Conservation (phyloP, 2,888 invertebrate species). For the Trypoxylon attenuatum region DNA sequence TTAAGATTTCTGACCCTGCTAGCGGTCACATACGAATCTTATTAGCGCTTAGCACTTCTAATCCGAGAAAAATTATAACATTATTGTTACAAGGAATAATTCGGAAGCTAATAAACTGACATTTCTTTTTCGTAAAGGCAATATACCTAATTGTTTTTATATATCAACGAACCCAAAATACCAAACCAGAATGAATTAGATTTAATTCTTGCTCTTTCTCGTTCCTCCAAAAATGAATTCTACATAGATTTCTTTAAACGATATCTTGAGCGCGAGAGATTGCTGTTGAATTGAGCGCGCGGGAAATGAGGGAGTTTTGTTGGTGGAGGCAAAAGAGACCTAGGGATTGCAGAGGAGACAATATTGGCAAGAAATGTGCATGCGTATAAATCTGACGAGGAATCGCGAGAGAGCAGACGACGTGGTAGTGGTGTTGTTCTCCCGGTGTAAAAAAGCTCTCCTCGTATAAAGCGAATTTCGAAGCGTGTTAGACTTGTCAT, state of each 20-base stretch:
- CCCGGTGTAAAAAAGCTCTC: constrained; percentile 23
- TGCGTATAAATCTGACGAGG: constrained; percentile 3
- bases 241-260: no score
- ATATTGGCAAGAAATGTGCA: constrained; percentile 9
- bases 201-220: no score
- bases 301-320: no score
- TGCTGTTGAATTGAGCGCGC: no score
- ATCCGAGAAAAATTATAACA: constrained; percentile 20
- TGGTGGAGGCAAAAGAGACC: constrained; percentile 6
- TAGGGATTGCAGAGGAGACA: constrained; percentile 13
- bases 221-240: no score
- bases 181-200: no score
- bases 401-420: constrained; percentile 37
- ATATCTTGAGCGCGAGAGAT: no score
- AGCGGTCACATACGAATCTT: constrained; percentile 1
- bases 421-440: constrained; percentile 31
- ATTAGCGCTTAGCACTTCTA: constrained; percentile 13
- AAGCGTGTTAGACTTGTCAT: constrained; percentile 21
- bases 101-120: constrained; percentile 37
- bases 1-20: constrained; percentile 22
- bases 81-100: constrained; percentile 25
- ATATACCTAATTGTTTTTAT: background rate
- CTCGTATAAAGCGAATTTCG: constrained; percentile 23
- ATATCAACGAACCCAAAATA: background rate
- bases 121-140: constrained; percentile 22